Evolutionary conservation across 2,113 vertebrate genomes (phyloP), one percentile per base, ranked within the genome.

Genomic region (Tetrax tetrax): DNA sequence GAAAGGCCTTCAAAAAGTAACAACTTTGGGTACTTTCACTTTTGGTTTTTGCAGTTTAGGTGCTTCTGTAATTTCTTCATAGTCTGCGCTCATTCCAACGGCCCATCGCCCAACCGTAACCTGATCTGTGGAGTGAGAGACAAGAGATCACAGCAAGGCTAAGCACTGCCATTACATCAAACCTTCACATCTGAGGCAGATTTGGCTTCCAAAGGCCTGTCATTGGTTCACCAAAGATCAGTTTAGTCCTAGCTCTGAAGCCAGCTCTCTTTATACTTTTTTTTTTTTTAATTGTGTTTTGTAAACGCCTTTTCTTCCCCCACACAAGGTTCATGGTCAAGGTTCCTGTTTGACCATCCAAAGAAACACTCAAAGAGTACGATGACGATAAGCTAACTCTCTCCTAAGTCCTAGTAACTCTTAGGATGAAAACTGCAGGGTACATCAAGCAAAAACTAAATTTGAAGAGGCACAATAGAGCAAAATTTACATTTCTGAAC

Each of bases 71-170:
- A 99, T 88, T 10, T 99, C 99, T 96, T 99, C 98, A 19, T 99
- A 97, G 97, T 99, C 99, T 0, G 99, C 99, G 6, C 99, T 99
- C 98, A 99, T 99, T 33, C 98, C 98, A 66, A 97, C 97, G 84
- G 98, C 98, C 98, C 99, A 98, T 95, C 99, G 99, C 50, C 98
- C 98, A 35, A 99, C 96, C 0, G 99, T 99, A 88, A 99, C 28
- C 91, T 97, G 98, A 23, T 98, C 99, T 99, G 97, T 41, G 47
- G 33, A 75, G 87, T 1, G 53, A 65, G 69, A 93, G 29, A 92
- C 51, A 71, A 37, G 24, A 78, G 19, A 22, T 75, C 47, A 87
- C 6, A 9, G 79, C 81, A 93, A 77, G 33, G 15, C 16, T 37
- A 27, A 89, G 31, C 24, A 35, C 2, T 9, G 51, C 31, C 21